Base-by-base conservation (phyloP, 1,140 invertebrate species). In the Tetragnatha versicolor region DNA sequence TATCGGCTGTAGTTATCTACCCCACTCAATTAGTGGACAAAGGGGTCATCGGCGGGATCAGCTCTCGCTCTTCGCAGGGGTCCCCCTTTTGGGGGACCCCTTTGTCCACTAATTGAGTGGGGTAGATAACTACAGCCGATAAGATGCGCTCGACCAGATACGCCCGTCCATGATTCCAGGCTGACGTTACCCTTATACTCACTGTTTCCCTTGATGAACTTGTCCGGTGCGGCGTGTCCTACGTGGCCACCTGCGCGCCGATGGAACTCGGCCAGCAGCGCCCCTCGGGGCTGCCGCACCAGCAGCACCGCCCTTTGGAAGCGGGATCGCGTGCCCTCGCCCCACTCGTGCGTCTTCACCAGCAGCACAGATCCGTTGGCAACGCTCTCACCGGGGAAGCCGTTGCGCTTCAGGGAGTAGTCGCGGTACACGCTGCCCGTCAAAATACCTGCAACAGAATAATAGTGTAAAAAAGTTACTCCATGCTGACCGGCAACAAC, bases 381-480 rank as follows among this genome's bases (percentile, higher is more conserved):
- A 2, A 93, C 87, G 82, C 90, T 92, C 84, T 94, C 93, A 2
- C 90, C 92, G 10, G 92, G 92, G 83, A 94, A 93, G 10, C 93
- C 93, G 81, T 92, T 91, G 81, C 91, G 89, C 69, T 91, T 84
- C 12, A 92, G 88, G 37, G 90, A 90, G 83, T 90, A 91, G 82
- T 93, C 92, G 87, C 91, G 92, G 85, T 93, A 93, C 22, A 93
- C 89, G 78, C 91, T 93, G 20, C 93, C 93, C 5, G 92, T 93
- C 45, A 79, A 55, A 65, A 70, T 70, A 12, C 81, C 81, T 81
- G 35, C 55, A 68, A 31, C 14, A 49, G 17, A 5, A 27, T 39
- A 9, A n/a, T 10, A n/a, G n/a, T n/a, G n/a, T n/a, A n/a, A n/a
- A n/a, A n/a, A n/a, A n/a, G n/a, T n/a, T n/a, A n/a, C n/a, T n/a